Conservation (phyloP, 2,888 invertebrate genomes). For the Myopa tessellatipennis region DNA sequence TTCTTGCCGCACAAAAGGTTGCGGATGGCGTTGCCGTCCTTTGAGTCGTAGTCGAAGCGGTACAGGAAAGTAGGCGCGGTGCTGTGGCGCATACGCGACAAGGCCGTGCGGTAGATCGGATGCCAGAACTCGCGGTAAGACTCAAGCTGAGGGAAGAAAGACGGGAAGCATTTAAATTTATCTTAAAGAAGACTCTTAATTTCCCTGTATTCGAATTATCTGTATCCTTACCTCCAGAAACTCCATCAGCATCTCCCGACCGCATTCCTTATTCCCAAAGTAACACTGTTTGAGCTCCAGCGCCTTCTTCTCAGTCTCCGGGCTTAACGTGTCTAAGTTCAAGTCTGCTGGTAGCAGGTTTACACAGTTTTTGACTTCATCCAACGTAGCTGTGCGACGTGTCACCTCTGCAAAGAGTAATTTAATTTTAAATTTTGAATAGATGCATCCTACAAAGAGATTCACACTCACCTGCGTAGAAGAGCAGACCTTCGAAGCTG, state of each 20-base stretch:
- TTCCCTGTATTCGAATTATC: too few species aligned
- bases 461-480: constrained; percentile 57
- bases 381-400: constrained; percentile 60
- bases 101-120: constrained; percentile 60
- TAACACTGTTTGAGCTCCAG: constrained; percentile 56
- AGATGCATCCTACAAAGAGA: not conserved
- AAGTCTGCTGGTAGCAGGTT: constrained; percentile 60
- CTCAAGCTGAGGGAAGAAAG: constrained; percentile 48
- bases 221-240: constrained; percentile 55
- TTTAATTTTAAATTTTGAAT: not conserved
- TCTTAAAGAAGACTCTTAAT: not conserved
- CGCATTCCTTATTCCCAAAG: constrained; percentile 61
- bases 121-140: constrained; percentile 65
- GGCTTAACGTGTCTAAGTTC: constrained; percentile 47
- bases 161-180: not conserved
- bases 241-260: constrained; percentile 62
- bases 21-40: constrained; percentile 58
- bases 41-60: constrained; percentile 66
- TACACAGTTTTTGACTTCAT: constrained; percentile 59
- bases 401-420: constrained; percentile 53
- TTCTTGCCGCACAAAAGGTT: constrained; percentile 59
- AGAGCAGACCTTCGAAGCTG: constrained; percentile 65
- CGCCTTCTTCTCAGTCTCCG: constrained; percentile 54
- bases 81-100: constrained; percentile 55
- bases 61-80: constrained; percentile 64